These are phyloP conservation scores for Piaya cayana DNA, from an alignment of 2,113 vertebrate genomes.

Conservation along the genomic window DNA sequence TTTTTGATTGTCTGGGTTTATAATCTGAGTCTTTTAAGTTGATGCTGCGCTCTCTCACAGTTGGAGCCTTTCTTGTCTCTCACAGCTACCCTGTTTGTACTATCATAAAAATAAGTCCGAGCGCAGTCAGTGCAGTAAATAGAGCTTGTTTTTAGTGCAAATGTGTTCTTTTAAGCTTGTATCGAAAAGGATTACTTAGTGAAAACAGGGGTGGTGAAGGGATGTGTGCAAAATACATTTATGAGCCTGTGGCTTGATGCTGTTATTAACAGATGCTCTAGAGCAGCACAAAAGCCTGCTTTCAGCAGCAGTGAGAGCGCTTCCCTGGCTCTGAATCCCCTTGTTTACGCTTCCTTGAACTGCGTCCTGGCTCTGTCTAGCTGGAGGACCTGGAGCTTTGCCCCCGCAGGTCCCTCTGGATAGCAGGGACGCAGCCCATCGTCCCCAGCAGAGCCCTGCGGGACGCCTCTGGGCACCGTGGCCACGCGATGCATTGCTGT, in stretches of 20 bases:
- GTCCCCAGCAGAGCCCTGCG: neutral
- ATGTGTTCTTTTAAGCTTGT: neutral
- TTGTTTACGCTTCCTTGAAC: neutral
- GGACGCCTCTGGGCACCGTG: neutral
- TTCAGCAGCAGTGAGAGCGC: neutral
- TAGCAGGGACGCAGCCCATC: neutral
- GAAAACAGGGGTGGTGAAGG: neutral
- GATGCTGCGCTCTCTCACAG: neutral
- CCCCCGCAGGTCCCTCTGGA: neutral
- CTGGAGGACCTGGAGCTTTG: neutral
- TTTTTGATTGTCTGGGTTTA: neutral
- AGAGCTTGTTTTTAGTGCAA: neutral
- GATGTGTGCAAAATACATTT: neutral
- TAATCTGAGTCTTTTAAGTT: neutral
- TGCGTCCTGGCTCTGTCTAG: neutral
- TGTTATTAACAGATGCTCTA: neutral
- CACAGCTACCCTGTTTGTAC: neutral
- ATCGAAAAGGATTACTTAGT: neutral
- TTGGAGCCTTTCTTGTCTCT: neutral
- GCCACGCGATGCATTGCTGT: neutral
- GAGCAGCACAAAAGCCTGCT: conserved; percentile 15
- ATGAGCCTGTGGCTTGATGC: neutral
- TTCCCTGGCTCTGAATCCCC: neutral
- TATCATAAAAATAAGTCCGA: neutral
- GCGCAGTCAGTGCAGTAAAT: neutral